Conservation (phyloP, 2,888 invertebrate genomes). For the Spicauda simplicius region DNA sequence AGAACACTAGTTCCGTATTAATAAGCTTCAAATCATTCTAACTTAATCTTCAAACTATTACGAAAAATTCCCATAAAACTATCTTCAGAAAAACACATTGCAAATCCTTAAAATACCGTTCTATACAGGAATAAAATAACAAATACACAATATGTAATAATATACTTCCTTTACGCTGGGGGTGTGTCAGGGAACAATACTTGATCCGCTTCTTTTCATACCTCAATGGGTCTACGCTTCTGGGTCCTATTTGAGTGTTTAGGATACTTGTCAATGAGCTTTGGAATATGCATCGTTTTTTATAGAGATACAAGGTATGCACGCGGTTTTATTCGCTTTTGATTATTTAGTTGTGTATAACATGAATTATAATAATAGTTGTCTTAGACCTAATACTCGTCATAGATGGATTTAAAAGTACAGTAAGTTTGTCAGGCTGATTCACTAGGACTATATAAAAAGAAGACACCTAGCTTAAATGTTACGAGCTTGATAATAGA, state of each 20-base stretch:
- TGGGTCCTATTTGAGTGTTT: background rate
- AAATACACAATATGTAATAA: slow-evolving; percentile 43
- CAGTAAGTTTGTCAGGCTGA: too few species aligned
- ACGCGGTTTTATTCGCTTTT: background rate
- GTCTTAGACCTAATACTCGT: too few species aligned
- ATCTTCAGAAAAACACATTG: background rate
- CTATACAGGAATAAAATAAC: background rate
- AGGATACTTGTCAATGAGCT: slow-evolving; percentile 6
- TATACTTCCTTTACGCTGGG: slow-evolving; percentile 44
- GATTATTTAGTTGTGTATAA: too few species aligned
- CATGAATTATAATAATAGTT: too few species aligned
- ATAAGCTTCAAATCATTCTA: too few species aligned
- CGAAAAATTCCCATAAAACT: background rate
- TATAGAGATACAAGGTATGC: background rate
- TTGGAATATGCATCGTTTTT: background rate
- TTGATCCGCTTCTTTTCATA: slow-evolving; percentile 3
- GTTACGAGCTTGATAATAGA: too few species aligned
- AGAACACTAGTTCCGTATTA: too few species aligned
- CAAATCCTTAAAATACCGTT: background rate
- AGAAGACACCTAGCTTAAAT: too few species aligned
- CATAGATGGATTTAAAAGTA: too few species aligned
- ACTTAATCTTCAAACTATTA: too few species aligned
- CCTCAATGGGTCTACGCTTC: background rate
- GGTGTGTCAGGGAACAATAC: slow-evolving; percentile 39
- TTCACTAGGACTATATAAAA: too few species aligned